Percentiles rank a stretch among this genome's conserved stretches.
Evolutionary conservation across 2,113 vertebrate genomes (phyloP).

Genomic region (Glareola pratincola): DNA sequence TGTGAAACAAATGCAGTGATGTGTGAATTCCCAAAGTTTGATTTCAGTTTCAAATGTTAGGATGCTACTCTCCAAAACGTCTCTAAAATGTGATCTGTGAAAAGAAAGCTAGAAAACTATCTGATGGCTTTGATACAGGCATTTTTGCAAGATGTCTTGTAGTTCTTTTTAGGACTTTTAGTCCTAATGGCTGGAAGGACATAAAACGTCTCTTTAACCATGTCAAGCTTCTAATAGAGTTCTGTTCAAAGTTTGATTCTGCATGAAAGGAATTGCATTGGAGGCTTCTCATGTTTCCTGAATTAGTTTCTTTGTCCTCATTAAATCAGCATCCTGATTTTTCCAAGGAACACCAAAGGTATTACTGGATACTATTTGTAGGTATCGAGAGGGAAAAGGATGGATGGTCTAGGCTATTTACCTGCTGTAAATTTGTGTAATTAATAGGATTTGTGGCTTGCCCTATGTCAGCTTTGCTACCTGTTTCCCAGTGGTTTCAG

Average conservation of each 20-base stretch:
- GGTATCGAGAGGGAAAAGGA: background rate
- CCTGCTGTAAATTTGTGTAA: background rate
- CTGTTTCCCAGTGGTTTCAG: background rate
- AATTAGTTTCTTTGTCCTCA: background rate
- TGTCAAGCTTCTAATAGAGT: background rate
- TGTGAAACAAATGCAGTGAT: background rate
- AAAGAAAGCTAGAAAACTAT: background rate
- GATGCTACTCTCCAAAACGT: background rate
- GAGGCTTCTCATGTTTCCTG: background rate
- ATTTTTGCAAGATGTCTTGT: background rate
- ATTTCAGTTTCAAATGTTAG: background rate
- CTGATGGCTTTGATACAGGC: background rate
- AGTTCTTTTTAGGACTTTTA: background rate
- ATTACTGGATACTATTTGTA: background rate
- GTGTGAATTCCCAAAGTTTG: fast-evolving
- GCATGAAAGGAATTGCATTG: background rate
- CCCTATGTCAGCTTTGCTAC: background rate
- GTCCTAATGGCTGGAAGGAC: background rate
- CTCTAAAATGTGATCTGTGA: background rate
- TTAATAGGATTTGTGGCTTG: background rate
- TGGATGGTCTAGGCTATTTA: background rate
- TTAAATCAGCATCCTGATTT: background rate
- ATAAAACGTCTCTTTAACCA: background rate
- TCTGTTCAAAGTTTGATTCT: background rate
- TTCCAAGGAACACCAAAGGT: background rate